A percentile compares a stretch with the other conserved stretches of the same genome.
Evolutionary conservation across 2,113 vertebrate genomes (phyloP).

Genomic region (Nesoenas mayeri): DNA sequence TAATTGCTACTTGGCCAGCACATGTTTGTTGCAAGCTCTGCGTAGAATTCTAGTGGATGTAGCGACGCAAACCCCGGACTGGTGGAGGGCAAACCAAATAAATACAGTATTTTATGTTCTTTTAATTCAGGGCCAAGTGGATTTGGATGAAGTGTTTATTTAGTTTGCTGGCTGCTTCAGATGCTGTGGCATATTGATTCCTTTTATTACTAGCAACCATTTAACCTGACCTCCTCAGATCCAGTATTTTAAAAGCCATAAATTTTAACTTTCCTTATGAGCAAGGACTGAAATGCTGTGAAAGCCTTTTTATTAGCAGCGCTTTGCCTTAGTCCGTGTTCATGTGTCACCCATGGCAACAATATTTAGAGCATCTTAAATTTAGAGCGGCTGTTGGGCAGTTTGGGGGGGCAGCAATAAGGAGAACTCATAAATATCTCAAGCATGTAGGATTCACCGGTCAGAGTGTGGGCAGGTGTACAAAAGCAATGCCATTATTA

Average conservation of each 20-base stretch:
- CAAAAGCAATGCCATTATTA: not conserved
- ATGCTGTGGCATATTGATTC: constrained; percentile 80
- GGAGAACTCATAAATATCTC: constrained; percentile 50
- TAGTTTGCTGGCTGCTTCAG: constrained; percentile 80
- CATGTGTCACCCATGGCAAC: constrained; percentile 76
- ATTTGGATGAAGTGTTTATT: constrained; percentile 87
- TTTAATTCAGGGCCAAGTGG: constrained; percentile 84
- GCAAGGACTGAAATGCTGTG: constrained; percentile 73
- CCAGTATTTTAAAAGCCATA: constrained; percentile 83
- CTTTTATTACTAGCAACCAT: constrained; percentile 80
- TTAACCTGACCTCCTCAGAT: constrained; percentile 82
- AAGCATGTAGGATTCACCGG: constrained; percentile 5
- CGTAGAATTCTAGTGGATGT: constrained; percentile 54
- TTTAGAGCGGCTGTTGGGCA: constrained; percentile 58
- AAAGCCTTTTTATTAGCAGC: constrained; percentile 83
- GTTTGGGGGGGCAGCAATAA: constrained; percentile 6
- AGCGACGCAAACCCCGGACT: constrained; percentile 64
- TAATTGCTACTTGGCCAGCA: constrained; percentile 74
- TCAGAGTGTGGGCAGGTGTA: constrained; percentile 33
- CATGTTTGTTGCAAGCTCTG: constrained; percentile 66
- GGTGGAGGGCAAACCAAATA: constrained; percentile 76
- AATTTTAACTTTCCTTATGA: constrained; percentile 81
- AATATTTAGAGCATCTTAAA: constrained; percentile 77
- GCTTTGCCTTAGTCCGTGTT: constrained; percentile 60
- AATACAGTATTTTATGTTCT: constrained; percentile 84